Conservation (phyloP, 2,888 invertebrate species). For the Cordylochernes scorpioides region DNA sequence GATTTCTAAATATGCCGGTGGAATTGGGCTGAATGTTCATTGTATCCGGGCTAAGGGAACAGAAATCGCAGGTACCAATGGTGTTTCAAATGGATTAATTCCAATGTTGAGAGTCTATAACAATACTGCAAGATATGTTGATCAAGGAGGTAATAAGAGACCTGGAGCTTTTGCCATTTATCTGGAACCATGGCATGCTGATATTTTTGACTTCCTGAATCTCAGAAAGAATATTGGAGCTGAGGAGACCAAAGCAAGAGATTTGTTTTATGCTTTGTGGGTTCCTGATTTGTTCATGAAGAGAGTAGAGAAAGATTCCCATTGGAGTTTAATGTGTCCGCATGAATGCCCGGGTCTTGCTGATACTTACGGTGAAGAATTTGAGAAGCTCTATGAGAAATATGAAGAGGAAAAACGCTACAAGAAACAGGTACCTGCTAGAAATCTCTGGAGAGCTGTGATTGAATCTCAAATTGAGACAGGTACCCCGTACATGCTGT, state of each 20-base stretch:
- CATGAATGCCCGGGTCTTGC: conserved; percentile 63
- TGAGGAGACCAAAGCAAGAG: conserved; percentile 75
- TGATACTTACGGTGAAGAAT: conserved; percentile 83
- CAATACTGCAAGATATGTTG: conserved; percentile 81
- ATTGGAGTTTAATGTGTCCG: conserved; percentile 94
- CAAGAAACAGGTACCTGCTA: conserved; percentile 39
- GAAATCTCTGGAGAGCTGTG: conserved; percentile 72
- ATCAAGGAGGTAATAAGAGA: conserved; percentile 88
- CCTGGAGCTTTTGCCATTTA: conserved; percentile 95
- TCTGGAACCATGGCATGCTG: conserved; percentile 95
- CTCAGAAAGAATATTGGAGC: conserved; percentile 80
- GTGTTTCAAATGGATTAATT: conserved; percentile 74
- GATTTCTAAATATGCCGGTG: conserved; percentile 89
- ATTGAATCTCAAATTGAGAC: conserved; percentile 87
- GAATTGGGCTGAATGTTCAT: conserved; percentile 85
- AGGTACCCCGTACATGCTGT: conserved; percentile 89
- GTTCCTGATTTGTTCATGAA: conserved; percentile 96
- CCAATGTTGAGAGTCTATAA: conserved; percentile 88
- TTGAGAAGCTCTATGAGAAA: conserved; percentile 57
- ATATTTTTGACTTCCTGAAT: conserved; percentile 79
- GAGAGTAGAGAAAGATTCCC: conserved; percentile 50
- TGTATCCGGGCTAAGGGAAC: conserved; percentile 75
- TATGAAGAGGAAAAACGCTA: conserved; percentile 56
- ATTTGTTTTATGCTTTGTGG: conserved; percentile 90
- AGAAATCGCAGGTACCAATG: conserved; percentile 76